These are phyloP conservation scores for Haliclona indistincta DNA, from an alignment of 37 sponge, comb jelly and placozoan genomes.

Conservation along the genomic window DNA sequence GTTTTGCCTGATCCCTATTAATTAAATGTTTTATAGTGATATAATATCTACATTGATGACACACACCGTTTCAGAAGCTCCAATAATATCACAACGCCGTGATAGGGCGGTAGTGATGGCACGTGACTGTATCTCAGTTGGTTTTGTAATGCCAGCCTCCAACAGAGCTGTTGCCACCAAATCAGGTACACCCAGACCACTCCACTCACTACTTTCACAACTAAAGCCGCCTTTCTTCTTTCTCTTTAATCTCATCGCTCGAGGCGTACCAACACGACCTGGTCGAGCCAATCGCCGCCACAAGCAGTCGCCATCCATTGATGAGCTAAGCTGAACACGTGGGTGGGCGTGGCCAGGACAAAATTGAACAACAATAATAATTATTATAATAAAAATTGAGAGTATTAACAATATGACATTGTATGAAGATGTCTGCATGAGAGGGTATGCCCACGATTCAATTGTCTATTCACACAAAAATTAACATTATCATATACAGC, in stretches of 20 bases:
- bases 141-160: slow-evolving; percentile 68
- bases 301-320: too few species aligned
- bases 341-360: not conserved
- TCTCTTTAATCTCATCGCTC: too few species aligned
- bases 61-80: slow-evolving; percentile 97
- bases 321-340: too few species aligned
- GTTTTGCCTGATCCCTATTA: slow-evolving; percentile 86
- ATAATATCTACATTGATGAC: not conserved
- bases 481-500: slow-evolving; percentile 10
- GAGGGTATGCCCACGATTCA: not conserved
- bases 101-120: slow-evolving; percentile 78
- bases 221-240: not conserved
- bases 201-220: slow-evolving; percentile 61
- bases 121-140: slow-evolving; percentile 85
- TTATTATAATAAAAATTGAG: too few species aligned
- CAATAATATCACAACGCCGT: slow-evolving; percentile 76
- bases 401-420: too few species aligned
- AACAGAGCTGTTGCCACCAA: slow-evolving; percentile 64
- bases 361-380: not conserved
- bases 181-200: slow-evolving; percentile 52
- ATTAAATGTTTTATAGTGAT: slow-evolving; percentile 8
- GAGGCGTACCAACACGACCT: too few species aligned
- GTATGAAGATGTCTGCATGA: not conserved
- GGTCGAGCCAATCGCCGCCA: too few species aligned
- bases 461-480: not conserved